Percentiles rank a stretch among this genome's conserved stretches.
Conservation (phyloP, 2,797 vertebrate genomes). For the Hoplostethus atlanticus region DNA sequence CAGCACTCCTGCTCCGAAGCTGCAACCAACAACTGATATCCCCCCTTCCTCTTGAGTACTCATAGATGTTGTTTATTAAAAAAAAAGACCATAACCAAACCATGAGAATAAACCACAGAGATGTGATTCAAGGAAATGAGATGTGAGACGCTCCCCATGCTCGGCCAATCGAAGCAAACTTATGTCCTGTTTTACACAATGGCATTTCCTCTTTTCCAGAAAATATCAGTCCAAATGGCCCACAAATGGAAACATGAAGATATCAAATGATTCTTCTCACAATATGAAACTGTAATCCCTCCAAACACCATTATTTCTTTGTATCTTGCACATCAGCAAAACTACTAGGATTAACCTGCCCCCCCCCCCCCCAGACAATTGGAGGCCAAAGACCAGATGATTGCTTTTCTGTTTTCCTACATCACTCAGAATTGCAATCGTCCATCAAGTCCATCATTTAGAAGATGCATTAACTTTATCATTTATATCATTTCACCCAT, state of each 20-base stretch:
- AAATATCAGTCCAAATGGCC: slow-evolving; percentile 35
- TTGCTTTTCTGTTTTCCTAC: slow-evolving; percentile 51
- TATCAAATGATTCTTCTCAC: slow-evolving; percentile 22
- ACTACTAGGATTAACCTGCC: slow-evolving; percentile 22
- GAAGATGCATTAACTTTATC: slow-evolving; percentile 6
- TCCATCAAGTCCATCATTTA: slow-evolving; percentile 21
- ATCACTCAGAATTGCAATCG: slow-evolving; percentile 19
- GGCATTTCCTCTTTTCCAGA: slow-evolving; percentile 42
- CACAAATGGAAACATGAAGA: slow-evolving; percentile 47
- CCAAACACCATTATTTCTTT: slow-evolving; percentile 10
- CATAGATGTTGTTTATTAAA: background rate
- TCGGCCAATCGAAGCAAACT: slow-evolving; percentile 24
- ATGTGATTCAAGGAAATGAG: slow-evolving; percentile 38
- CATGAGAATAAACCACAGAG: slow-evolving; percentile 24
- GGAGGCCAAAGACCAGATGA: slow-evolving; percentile 32
- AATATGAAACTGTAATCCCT: slow-evolving; percentile 15
- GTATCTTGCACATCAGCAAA: slow-evolving; percentile 38
- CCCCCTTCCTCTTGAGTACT: background rate
- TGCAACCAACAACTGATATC: background rate
- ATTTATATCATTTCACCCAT: background rate
- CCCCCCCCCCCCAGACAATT: slow-evolving; percentile 35
- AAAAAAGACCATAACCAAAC: background rate
- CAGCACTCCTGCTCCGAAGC: slow-evolving; percentile 22
- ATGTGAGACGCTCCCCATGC: slow-evolving; percentile 17
- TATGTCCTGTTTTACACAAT: slow-evolving; percentile 55